These are phyloP conservation scores for Athalia cordata DNA, from an alignment of 2,888 invertebrate genomes.

Conservation along the genomic window DNA sequence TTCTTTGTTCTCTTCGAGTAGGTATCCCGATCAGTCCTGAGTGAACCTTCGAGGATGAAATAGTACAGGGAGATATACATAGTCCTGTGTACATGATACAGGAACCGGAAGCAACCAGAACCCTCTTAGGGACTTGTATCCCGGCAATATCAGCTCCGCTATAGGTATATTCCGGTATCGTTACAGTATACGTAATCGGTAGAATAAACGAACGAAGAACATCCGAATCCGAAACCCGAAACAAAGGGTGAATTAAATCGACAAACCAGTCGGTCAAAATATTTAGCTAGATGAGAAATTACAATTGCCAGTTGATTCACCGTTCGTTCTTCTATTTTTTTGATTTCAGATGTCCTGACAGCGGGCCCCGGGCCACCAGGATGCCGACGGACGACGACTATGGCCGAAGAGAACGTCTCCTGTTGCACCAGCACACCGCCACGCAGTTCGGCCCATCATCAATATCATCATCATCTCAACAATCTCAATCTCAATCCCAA, in stretches of 20 bases:
- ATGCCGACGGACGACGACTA: slow-evolving; percentile 77
- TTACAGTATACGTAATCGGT: no score
- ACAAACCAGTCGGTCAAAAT: not conserved
- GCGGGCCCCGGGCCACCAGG: slow-evolving; percentile 80
- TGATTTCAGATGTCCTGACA: slow-evolving; percentile 80
- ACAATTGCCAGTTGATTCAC: not conserved
- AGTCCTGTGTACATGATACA: not conserved
- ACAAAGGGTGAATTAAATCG: no score
- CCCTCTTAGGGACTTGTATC: no score
- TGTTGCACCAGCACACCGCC: slow-evolving; percentile 71
- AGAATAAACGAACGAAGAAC: no score
- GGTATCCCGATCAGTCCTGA: not conserved
- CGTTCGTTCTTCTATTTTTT: not conserved
- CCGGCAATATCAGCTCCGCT: no score
- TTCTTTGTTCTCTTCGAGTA: slow-evolving; percentile 32
- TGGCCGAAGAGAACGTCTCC: slow-evolving; percentile 73
- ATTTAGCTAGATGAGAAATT: not conserved
- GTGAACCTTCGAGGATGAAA: no score
- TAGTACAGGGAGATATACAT: no score
- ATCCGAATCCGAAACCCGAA: no score
- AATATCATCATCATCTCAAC: slow-evolving; percentile 10
- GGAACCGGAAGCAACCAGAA: no score
- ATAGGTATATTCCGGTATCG: no score
- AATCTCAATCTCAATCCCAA: slow-evolving; percentile 22
- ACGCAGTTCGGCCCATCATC: slow-evolving; percentile 65